A percentile compares a stretch with the other conserved stretches of the same genome.
Evolutionary conservation across 2,113 vertebrate genomes (phyloP).

Genomic region (Chloebia gouldiae): DNA sequence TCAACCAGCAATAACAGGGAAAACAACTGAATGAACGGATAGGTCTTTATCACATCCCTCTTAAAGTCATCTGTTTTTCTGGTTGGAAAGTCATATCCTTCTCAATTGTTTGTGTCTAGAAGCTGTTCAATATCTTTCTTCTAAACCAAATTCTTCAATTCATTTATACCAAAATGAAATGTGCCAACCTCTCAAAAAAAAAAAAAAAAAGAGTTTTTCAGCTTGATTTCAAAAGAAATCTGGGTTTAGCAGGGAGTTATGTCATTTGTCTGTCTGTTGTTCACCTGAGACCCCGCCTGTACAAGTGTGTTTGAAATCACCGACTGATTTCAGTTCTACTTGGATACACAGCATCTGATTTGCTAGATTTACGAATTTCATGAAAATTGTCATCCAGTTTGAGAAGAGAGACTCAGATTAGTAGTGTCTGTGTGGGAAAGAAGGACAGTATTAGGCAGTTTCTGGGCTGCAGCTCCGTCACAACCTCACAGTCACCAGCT

Average conservation of each 20-base stretch:
- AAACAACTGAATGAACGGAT: neutral
- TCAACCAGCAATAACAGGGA: neutral
- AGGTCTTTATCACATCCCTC: neutral
- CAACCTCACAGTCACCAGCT: neutral
- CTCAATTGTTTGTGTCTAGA: neutral
- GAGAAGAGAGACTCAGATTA: neutral
- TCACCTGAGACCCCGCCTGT: neutral
- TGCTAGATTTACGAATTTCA: neutral
- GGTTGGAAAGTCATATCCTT: neutral
- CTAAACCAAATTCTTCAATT: neutral
- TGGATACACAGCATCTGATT: neutral
- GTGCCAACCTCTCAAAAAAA: neutral
- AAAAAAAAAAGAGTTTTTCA: neutral
- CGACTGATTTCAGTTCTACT: neutral
- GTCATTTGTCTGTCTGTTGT: accelerated
- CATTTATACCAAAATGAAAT: neutral
- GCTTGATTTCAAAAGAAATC: neutral
- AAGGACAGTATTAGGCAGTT: neutral
- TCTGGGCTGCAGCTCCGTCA: accelerated
- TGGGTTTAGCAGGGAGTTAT: neutral
- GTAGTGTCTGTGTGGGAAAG: neutral
- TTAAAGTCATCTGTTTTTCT: neutral
- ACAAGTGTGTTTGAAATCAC: neutral
- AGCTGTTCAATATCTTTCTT: neutral
- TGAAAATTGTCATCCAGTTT: neutral